Base-by-base conservation (phyloP, 1,140 invertebrate species). In the Caenorhabditis tropicalis region DNA sequence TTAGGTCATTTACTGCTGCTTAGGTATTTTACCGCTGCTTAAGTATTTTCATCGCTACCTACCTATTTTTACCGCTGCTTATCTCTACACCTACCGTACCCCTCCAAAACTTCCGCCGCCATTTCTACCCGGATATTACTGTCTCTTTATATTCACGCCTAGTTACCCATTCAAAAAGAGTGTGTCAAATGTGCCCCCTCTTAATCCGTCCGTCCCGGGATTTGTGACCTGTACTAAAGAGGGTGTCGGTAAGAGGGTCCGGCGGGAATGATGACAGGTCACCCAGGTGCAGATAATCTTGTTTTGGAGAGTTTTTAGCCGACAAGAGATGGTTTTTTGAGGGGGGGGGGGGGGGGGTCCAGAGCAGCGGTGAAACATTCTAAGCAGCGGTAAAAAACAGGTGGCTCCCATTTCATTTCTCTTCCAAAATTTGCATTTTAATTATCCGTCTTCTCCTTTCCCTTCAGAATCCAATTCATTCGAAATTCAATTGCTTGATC, bases 111-210 rank as follows among this genome's bases (percentile, higher is more conserved):
- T 51, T 24, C 21, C 51, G 51, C 0, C 21, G 29, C 21, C 53
- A 19, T 51, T n/a, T 19, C 53, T 21, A 1, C 10, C 24, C 9
- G 5, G 10, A 27, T 0, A 6, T 43, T 43, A 43, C 12, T 56
- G 29, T 15, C 2, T 12, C 10, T 27, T 10, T 65, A 36, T 33
- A 33, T 65, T 65, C 31, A 65, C 58, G 58, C 58, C 29, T 36
- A 65, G 58, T 65, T 65, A 65, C 58, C 33, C 31, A 65, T 65
- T 36, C 58, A 65, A 65, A 56, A 9, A 51, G n/a, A 51, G 15
- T 51, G 48, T 51, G n/a, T 51, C 48, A 51, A 56, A 56, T 56
- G 24, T 56, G 24, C 15, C 19, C 21, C 24, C 53, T 27, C 24
- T 21, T 10, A 21, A 27, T 10, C 53, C 24, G 21, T 6, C 7